Evolutionary conservation across 2,113 vertebrate species (phyloP), one percentile per base, ranked within the genome.

Genomic region (Atractosteus spatula): DNA sequence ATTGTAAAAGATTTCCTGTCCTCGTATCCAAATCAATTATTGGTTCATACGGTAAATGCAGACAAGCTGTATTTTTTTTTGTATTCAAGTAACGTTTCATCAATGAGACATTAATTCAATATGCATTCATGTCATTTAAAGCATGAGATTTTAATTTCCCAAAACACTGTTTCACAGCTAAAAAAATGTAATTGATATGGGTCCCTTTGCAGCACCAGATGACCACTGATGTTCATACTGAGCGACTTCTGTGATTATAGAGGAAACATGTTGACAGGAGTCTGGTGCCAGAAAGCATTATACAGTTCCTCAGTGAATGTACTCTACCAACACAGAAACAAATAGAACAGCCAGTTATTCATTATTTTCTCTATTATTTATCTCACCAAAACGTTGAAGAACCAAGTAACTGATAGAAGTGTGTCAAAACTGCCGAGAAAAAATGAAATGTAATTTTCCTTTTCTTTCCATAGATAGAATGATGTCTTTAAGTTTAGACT

Each of bases 361-460:
- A 82, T 86, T 78, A 86, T 89, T 85, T 80, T 83, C 54, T 73
- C 62, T 62, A 55, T 83, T 83, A 83, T 86, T 84, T 79, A 84
- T 76, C 77, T 83, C 79, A 79, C 78, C 77, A 74, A 82, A 77
- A 79, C 83, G 81, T 77, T 85, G 74, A 73, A 62, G 70, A 41
- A 74, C 78, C 81, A 83, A 77, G 79, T 73, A 68, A 79, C 56
- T 74, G 70, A 54, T 70, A 78, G 80, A 71, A 29, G 29, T 29
- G 29, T 29, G 29, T 29, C 29, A 29, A 29, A 29, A 77, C 75
- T 55, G 70, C 70, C 55, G 2, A 66, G 42, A 68, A 74, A 47
- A 66, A 54, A 43, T n/a, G 68, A 75, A 72, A 51, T 5, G 47
- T 7, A 7, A 7, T 51, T 10, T 7, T 51, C 10, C 5, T 51